These are phyloP conservation scores for Craterocephalus amniculus DNA, from an alignment of 2,797 vertebrate species.

Conservation along the genomic window DNA sequence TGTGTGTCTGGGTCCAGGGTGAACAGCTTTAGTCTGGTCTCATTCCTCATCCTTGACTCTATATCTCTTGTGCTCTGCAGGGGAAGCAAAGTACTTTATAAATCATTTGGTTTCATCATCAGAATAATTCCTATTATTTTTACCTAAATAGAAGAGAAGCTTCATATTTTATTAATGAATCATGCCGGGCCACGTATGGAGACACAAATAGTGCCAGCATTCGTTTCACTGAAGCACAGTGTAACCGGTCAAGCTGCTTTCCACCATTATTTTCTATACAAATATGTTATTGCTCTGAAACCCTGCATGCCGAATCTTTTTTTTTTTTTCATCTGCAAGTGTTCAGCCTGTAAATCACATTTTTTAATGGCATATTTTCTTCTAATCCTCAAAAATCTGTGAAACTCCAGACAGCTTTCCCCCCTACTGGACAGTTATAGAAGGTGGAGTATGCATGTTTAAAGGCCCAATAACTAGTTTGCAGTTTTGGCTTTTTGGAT, in stretches of 20 bases:
- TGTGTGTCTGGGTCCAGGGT: constrained; percentile 96
- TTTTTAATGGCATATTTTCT: not conserved
- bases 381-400: not conserved
- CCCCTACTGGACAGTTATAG: not conserved
- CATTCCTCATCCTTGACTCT: constrained; percentile 92
- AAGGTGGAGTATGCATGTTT: constrained; percentile 6
- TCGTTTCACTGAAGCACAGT: constrained; percentile 32
- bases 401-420: constrained; percentile 8
- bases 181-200: constrained; percentile 24
- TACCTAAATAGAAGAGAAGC: constrained; percentile 47
- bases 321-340: constrained; percentile 3
- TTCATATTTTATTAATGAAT: constrained; percentile 48
- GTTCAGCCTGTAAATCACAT: constrained; percentile 6
- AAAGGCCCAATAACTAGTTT: constrained; percentile 3
- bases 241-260: constrained; percentile 51
- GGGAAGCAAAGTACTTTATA: constrained; percentile 52
- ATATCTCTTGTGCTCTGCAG: constrained; percentile 92
- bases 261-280: constrained; percentile 48
- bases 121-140: constrained; percentile 25
- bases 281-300: constrained; percentile 34
- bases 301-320: constrained; percentile 4
- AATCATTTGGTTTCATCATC: constrained; percentile 46
- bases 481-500: not conserved
- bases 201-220: constrained; percentile 51
- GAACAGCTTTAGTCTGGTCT: constrained; percentile 95